These are phyloP conservation scores for Apodemia duryi DNA, from an alignment of 2,888 invertebrate genomes.

Conservation along the genomic window DNA sequence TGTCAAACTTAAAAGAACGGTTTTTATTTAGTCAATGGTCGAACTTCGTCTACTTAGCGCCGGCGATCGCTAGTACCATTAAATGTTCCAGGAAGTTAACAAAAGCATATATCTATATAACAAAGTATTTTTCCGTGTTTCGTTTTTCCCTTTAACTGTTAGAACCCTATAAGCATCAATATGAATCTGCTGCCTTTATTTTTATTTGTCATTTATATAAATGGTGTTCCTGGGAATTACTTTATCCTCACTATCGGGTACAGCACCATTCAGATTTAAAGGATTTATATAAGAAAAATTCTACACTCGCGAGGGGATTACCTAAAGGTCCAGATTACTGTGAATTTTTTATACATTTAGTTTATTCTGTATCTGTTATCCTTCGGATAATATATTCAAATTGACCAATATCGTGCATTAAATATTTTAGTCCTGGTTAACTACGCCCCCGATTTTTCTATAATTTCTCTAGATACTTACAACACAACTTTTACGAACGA, in stretches of 20 bases:
- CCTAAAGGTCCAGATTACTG: not conserved
- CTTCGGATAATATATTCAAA: conserved; percentile 5
- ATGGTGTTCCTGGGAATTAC: conserved; percentile 1
- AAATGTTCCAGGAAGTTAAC: too few relatives aligned
- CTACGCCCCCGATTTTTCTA: not conserved
- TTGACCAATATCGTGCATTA: conserved; percentile 5
- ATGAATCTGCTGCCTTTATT: not conserved
- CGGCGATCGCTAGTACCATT: too few relatives aligned
- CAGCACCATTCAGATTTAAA: not conserved
- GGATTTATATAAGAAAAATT: conserved; percentile 3
- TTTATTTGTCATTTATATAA: conserved; percentile 10
- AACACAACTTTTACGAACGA: too few relatives aligned
- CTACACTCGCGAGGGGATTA: not conserved
- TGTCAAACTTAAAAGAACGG: too few relatives aligned
- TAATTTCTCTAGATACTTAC: too few relatives aligned
- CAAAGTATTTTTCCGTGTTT: not conserved
- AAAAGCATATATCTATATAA: too few relatives aligned
- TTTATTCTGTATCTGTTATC: not conserved
- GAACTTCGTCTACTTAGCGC: too few relatives aligned
- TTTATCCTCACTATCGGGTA: not conserved
- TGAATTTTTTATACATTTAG: conserved; percentile 1
- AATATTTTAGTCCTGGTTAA: not conserved
- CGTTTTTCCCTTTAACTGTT: not conserved
- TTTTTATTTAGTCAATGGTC: too few relatives aligned
- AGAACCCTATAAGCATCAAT: conserved; percentile 2